Evolutionary conservation across 2,113 vertebrate species (phyloP), one percentile per base, ranked within the genome.

Genomic region (Poeciliopsis retropinna): DNA sequence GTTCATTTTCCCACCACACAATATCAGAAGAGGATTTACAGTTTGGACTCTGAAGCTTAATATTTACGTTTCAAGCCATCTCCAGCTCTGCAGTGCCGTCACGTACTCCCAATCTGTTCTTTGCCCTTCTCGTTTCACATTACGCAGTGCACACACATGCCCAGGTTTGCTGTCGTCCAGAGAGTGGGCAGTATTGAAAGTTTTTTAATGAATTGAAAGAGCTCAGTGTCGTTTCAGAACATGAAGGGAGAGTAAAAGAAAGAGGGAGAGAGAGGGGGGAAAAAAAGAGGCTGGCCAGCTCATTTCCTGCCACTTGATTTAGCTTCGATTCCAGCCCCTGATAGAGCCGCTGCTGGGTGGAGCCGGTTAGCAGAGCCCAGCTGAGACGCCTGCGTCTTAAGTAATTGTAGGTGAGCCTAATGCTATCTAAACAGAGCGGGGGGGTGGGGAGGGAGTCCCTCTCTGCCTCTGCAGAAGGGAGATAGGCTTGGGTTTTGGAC

Each of bases 401-500:
- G 85, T 76, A 82, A 86, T 80, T 83, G 78, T 80, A 87, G 88
- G 81, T 85, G 76, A 79, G 84, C 60, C 54, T 54, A 67, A 63
- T 66, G 75, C 77, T 85, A 89, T 91, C 90, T 82, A 70, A 79
- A 83, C 85, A 72, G 78, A 75, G 67, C 41, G 2, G 12, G 84
- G 75, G 41, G 34, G 31, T 75, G 77, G 72, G 34, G 32, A 73
- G 77, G 70, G 31, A 8, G 32, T 85, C 82, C 82, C 89, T 89
- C 91, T 89, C 81, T 32, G 69, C 63, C 89, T 57, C 51, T 92
- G 90, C 75, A 67, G 57, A 73, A 72, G 60, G 1, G 0, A 86
- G 91, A 92, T 92, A 92, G 83, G 78, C 76, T 41, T 63, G 27
- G 78, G 34, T 37, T 82, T 81, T 68, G 64, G 72, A 80, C 85